Evolutionary conservation across 2,797 vertebrate genomes (phyloP), one percentile per base, ranked within the genome.

Genomic region (Enteromius afrohamiltoni): DNA sequence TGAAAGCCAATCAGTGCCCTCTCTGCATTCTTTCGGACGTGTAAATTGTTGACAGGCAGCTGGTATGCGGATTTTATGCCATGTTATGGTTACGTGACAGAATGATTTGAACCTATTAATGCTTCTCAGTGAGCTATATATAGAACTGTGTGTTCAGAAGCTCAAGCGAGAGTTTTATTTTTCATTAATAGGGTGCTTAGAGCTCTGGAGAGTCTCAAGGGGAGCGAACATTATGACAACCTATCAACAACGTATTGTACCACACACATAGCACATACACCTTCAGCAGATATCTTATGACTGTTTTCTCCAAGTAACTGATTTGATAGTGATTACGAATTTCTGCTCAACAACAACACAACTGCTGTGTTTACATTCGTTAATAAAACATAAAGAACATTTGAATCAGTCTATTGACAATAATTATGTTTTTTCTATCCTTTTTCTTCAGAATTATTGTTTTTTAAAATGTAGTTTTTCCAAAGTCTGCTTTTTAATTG

Each of bases 191-290:
- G 82, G 77, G 55, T 77, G 79, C 34, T 70, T 85, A 76, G 78
- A 64, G 82, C 58, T 84, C 86, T 88, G 86, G 85, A 80, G 79
- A 89, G 86, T 78, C 55, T 91, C 87, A 87, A 69, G 69, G 19
- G 45, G 40, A 83, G 1, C 45, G 16, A 79, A 83, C 60, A 78
- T 82, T 83, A 55, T 78, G 49, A 86, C 68, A 78, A 71, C 58
- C 37, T 68, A 64, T 74, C 58, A 77, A 40, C 76, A 74, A 47
- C 26, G 7, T 17, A 31, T 26, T 31, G 60, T 67, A 82, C 49
- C 74, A 77, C 74, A 77, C 53, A 79, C 77, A 71, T 31, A 76
- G 67, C 68, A 70, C 37, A 45, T 23, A 73, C 21, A 49, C 26
- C 10, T 67, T 53, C 10, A 42, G 34, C 26, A 49, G 51, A 58